A percentile compares a stretch with the other conserved stretches of the same genome.
Evolutionary conservation across 2,113 vertebrate species (phyloP).

Genomic region (Brachyistius frenatus): DNA sequence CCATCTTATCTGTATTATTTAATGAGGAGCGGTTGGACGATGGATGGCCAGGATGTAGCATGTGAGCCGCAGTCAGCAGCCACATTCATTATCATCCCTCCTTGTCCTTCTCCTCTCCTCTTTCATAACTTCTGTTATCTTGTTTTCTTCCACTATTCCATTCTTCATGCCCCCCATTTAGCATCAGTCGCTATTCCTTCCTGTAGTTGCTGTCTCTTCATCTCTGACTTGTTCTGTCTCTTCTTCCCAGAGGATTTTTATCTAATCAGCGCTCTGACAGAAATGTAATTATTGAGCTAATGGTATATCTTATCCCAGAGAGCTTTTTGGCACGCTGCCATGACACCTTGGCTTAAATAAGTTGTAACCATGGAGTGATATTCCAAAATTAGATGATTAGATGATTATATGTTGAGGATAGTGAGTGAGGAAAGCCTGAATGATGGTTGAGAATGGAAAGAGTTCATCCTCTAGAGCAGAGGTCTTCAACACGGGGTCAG

Average conservation of each 20-base stretch:
- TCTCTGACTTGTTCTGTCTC: constrained; percentile 28
- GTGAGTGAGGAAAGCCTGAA: too few relatives aligned
- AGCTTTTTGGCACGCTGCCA: constrained; percentile 29
- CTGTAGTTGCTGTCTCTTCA: constrained; percentile 25
- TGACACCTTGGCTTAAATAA: constrained; percentile 10
- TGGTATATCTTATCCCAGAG: constrained; percentile 45
- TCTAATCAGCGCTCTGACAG: constrained; percentile 58
- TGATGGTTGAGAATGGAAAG: not conserved
- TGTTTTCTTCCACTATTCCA: constrained; percentile 27
- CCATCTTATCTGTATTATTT: constrained; percentile 68
- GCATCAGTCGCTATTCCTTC: constrained; percentile 21
- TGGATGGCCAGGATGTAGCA: constrained; percentile 34
- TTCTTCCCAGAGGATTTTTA: constrained; percentile 46
- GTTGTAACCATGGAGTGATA: not conserved
- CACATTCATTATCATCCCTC: constrained; percentile 45
- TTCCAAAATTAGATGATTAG: constrained; percentile 11
- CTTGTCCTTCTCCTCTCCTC: constrained; percentile 20
- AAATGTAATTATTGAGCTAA: constrained; percentile 61
- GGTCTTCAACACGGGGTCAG: too few relatives aligned
- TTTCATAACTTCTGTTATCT: constrained; percentile 33
- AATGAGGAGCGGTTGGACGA: constrained; percentile 36
- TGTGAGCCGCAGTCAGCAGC: constrained; percentile 5
- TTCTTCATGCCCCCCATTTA: constrained; percentile 23
- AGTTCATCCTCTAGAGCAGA: not conserved
- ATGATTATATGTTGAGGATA: too few relatives aligned